phyloP scores from a whole-genome alignment of 2,888 invertebrate genomes.

The Drosophila pseudotalamancana region DNA sequence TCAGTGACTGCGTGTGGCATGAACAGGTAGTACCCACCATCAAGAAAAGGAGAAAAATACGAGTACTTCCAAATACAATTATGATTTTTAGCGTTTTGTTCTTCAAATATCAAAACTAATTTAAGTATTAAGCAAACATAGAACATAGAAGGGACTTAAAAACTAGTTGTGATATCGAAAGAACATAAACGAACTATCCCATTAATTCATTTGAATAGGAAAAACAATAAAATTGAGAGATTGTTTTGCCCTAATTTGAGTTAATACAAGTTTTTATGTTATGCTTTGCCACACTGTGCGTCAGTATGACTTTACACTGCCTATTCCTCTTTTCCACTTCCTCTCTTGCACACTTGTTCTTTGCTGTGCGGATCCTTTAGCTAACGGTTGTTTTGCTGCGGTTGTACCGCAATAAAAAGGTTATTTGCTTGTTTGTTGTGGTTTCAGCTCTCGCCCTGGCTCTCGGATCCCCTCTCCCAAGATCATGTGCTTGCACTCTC shows the following conservation, averaged over 20 bases:
- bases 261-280: neutral
- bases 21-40: conserved; percentile 19
- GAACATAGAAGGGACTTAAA: no score
- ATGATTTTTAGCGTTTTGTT: neutral
- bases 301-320: neutral
- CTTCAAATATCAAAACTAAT: no score
- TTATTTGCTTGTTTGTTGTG: conserved; percentile 47
- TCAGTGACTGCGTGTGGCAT: conserved; percentile 52
- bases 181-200: no score
- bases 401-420: conserved; percentile 39
- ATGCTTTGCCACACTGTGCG: neutral
- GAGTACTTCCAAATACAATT: neutral
- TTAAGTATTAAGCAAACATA: no score
- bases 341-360: neutral
- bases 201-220: no score
- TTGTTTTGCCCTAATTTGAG: neutral
- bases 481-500: neutral
- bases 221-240: neutral
- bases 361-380: conserved; percentile 44
- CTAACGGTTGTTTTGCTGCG: conserved; percentile 63
- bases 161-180: no score
- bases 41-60: neutral
- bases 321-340: neutral
- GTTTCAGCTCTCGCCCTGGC: conserved; percentile 1
- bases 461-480: neutral